phyloP scores from a whole-genome alignment of 2,888 invertebrate genomes.

The Taphrorychus bicolor region DNA sequence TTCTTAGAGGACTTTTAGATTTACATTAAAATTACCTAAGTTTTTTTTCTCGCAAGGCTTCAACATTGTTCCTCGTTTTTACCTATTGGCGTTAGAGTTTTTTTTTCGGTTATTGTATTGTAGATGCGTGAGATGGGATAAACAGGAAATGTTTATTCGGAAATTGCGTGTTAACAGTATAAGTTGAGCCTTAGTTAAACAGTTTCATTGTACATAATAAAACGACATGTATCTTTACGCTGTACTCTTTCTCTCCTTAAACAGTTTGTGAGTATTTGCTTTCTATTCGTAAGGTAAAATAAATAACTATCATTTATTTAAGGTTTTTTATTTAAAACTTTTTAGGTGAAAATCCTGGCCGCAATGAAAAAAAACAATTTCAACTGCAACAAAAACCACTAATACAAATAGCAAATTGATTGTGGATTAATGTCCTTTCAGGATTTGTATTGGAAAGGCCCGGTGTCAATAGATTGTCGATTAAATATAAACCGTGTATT shows the following conservation, averaged over 20 bases:
- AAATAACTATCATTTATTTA: slow-evolving; percentile 43
- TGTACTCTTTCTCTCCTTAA: slow-evolving; percentile 47
- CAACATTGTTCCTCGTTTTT: neutral
- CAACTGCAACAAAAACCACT: too few relatives aligned
- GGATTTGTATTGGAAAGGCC: neutral
- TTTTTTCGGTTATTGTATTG: neutral
- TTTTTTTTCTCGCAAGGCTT: slow-evolving; percentile 8
- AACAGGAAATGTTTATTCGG: neutral
- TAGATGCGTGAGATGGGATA: neutral
- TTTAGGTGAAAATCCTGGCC: too few relatives aligned
- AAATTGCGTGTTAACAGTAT: neutral
- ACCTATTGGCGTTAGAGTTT: neutral
- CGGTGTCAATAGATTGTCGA: neutral
- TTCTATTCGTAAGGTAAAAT: slow-evolving; percentile 54
- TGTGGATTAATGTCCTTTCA: neutral
- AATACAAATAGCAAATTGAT: too few relatives aligned
- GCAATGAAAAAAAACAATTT: too few relatives aligned
- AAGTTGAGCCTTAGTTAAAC: slow-evolving; percentile 14
- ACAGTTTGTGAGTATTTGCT: slow-evolving; percentile 54
- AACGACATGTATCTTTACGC: slow-evolving; percentile 48
- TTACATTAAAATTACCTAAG: slow-evolving; percentile 48
- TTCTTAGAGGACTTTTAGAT: slow-evolving; percentile 46
- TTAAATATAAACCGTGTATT: neutral
- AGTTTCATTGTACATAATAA: slow-evolving; percentile 46
- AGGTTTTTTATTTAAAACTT: neutral